phyloP scores from a whole-genome alignment of 2,888 invertebrate species.

The Lingula anatina region DNA sequence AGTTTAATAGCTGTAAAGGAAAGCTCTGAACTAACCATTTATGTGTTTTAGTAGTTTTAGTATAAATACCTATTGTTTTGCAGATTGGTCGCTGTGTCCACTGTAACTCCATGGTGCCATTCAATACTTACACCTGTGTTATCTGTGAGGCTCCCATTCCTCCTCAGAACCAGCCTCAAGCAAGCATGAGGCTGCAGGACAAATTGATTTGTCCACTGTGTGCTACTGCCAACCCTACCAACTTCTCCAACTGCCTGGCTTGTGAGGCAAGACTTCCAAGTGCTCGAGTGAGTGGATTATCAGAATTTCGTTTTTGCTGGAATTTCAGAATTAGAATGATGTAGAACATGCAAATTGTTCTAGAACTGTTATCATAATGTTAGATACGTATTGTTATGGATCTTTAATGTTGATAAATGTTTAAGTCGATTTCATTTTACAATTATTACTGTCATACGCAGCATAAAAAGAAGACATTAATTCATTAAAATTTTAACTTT shows the following conservation, averaged over 20 bases:
- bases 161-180: conserved; percentile 36
- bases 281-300: no score
- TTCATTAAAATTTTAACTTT: no score
- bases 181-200: conserved; percentile 20
- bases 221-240: conserved; percentile 36
- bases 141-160: conserved; percentile 48
- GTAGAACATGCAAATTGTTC: no score
- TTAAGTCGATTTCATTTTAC: conserved; percentile 2
- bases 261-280: conserved; percentile 26
- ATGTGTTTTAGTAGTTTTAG: no score
- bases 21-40: no score
- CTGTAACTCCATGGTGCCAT: conserved; percentile 47
- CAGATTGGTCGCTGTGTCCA: conserved; percentile 49
- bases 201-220: conserved; percentile 29
- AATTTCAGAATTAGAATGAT: no score
- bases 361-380: no score
- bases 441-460: no score
- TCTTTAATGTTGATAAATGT: not conserved
- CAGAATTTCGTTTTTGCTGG: no score
- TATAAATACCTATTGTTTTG: no score
- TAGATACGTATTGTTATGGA: not conserved
- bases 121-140: conserved; percentile 44
- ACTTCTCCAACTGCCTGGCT: conserved; percentile 25
- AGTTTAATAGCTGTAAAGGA: no score
- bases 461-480: no score